Base-by-base conservation (phyloP, 2,888 invertebrate species). In the Volucella zonaria region DNA sequence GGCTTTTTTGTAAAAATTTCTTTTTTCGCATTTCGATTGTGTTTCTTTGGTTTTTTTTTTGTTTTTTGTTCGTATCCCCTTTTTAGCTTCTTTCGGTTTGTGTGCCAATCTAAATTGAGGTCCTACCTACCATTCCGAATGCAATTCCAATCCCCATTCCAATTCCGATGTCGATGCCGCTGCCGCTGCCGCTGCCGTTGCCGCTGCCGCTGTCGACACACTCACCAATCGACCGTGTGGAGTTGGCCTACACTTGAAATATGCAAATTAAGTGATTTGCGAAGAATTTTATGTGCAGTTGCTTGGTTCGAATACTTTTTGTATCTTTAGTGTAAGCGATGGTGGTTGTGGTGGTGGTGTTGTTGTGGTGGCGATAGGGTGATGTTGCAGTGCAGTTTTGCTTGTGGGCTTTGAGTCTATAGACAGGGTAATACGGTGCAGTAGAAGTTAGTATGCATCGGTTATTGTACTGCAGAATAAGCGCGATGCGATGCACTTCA, bases 261-360 rank as follows among this genome's bases (percentile, higher is more conserved):
- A 86, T 86, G 86, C 86, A 86, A 86, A 86, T 82, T 78, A 78
- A 86, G 77, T 82, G 82, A 82, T 82, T 86, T 82, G 68, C 78
- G 70, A 77, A 70, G 74, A 82, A 82, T 82, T 82, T 54, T 73
- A 58, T 85, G 31, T 31, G 71, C 71, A 71, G 70, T 51, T 62
- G 42, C 68, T 62, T 59, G 49, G 49, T 42, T 49, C 40, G 51
- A 52, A 8, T 47, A 58, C 51, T 59, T 52, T 45, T 54, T 15
- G 52, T 73, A 42, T 51, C 51, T 62, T 54, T 54, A 47, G 23
- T 14, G 9, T 42, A 15, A 9, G 40, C 18, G 12, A 31, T 31
- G 31, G 45, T 14, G 49, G 15, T n/a, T n/a, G n/a, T 56, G 54
- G 18, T 23, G 18, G 18, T 23, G 18, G 1, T 23, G 18, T 23